Evolutionary conservation across 2,113 vertebrate species (phyloP), one percentile per base, ranked within the genome.

Genomic region (Phylloscopus trochiloides): DNA sequence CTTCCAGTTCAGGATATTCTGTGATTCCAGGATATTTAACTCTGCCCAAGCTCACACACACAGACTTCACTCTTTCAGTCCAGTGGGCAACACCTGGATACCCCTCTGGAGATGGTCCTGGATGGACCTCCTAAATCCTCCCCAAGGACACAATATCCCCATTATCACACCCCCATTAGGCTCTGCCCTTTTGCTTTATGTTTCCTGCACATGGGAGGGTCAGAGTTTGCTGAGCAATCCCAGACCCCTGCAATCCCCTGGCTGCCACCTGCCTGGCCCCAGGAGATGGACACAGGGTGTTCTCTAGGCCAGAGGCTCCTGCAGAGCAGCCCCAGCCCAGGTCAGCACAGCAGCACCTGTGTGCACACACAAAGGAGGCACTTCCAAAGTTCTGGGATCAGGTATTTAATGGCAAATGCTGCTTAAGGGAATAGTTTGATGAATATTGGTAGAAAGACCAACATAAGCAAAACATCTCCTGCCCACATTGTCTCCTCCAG

Each of bases 61-160:
- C 2, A 16, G 19, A 61, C 5, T 24, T 43, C 50, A n/a, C 36
- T 4, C 21, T 31, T 38, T 15, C 32, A 72, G 26, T 18, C 36
- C 2, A 0, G 1, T n/a, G 7, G 1, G 14, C 32, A 59, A 43
- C 34, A 29, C 2, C 10, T 5, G 9, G n/a, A 48, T 4, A 54
- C 5, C 20, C 14, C 29, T 42, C 47, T 32, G 52, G 29, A 65
- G 40, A 51, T 32, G 14, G 11, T 6, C 50, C 72, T 36, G 10
- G 6, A 55, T 2, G 11, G 6, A 34, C 17, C 47, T 20, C 34
- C 19, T 7, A 8, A 42, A 2, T 31, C 19, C 25, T 25, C 15
- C 16, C 14, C 21, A 28, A 47, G 26, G 29, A 86, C 28, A 17
- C 63, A 88, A 38, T 1, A 61, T 22, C 61, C 50, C 72, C 28